Evolutionary conservation across 2,797 vertebrate species (phyloP).

Genomic region (Aphelocoma californica): DNA sequence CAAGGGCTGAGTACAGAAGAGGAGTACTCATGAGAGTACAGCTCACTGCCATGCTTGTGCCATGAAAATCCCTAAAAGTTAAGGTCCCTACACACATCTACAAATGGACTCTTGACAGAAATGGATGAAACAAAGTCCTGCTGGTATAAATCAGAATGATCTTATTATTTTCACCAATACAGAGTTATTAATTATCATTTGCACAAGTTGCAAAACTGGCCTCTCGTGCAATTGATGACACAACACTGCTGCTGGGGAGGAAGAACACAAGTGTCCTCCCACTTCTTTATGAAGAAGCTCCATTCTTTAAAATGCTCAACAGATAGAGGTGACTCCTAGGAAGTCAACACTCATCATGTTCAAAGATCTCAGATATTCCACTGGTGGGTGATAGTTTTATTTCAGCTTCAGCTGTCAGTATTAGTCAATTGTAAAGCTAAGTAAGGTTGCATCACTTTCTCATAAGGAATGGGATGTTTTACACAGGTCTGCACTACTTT

Average conservation of each 20-base stretch:
- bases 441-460: not conserved
- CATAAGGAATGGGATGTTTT: not conserved
- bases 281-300: not conserved
- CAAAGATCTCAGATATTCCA: not conserved
- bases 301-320: not conserved
- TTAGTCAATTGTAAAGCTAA: not conserved
- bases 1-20: not conserved
- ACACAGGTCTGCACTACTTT: not conserved
- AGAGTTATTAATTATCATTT: not conserved
- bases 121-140: not conserved
- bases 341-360: not conserved
- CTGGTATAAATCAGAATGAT: not conserved
- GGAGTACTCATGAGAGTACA: accelerated
- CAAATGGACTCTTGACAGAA: accelerated
- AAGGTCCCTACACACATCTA: not conserved
- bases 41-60: not conserved
- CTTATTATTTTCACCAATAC: not conserved
- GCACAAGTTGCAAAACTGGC: not conserved
- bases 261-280: not conserved
- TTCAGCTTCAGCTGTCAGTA: not conserved
- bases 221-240: not conserved
- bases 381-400: not conserved
- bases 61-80: not conserved
- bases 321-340: not conserved
- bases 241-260: not conserved